Evolutionary conservation across 1,140 invertebrate species (phyloP), one percentile per base, ranked within the genome.

Genomic region (Latrodectus geometricus): DNA sequence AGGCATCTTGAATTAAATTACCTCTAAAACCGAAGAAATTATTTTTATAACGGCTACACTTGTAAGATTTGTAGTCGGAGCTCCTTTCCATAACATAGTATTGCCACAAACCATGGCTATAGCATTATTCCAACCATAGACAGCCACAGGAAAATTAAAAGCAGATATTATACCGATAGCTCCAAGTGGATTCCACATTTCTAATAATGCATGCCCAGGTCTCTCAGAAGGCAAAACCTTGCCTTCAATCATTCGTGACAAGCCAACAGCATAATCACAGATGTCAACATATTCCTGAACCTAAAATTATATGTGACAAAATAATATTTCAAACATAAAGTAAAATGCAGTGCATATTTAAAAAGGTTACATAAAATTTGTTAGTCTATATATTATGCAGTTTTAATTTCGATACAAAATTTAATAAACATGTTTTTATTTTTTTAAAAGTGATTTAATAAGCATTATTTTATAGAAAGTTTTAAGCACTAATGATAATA

Each of bases 251-350:
- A 96, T 97, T 87, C 98, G 93, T 0, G 98, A 99, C 50, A 99
- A 92, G 0, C 98, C 98, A 83, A 98, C 95, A 2, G 98, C 98
- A 91, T 98, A 98, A 92, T 99, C 98, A 90, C 98, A 99, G 88
- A 99, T 97, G 91, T 99, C 98, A 76, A 99, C 96, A 90, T 97
- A 99, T 91, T 99, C 98, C 91, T 99, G 98, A 0, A 99, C 97
- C 88, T 88, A 35, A 35, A 35, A 35, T 35, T 35, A 35, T n/a
- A n/a, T 35, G 35, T 35, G 35, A 35, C 5, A 35, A 35, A 35
- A 35, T 35, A 35, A 35, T n/a, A n/a, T n/a, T n/a, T n/a, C n/a
- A n/a, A n/a, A n/a, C n/a, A n/a, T n/a, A n/a, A n/a, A n/a, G n/a
- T n/a, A n/a, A n/a, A n/a, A n/a, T n/a, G n/a, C n/a, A n/a, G n/a